These are phyloP conservation scores for Ptiloglossa arizonensis DNA, from an alignment of 1,140 invertebrate species.

Conservation along the genomic window DNA sequence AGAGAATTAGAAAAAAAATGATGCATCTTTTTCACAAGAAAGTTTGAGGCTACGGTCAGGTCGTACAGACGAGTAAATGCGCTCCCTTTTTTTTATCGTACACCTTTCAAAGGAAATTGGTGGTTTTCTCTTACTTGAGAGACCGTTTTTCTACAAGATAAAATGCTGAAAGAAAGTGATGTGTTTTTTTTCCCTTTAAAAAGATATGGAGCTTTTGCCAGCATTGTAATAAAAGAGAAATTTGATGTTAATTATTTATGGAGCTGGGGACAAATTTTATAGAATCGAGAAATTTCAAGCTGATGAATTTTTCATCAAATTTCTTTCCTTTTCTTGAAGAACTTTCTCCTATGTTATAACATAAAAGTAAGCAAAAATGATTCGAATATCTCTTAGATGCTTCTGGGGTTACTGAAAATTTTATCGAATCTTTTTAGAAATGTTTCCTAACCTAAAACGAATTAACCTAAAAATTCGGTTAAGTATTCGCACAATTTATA, in stretches of 20 bases:
- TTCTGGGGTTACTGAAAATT: too few species aligned
- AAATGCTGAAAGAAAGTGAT: background rate
- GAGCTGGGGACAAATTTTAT: background rate
- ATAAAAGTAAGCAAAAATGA: too few species aligned
- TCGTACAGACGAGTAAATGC: background rate
- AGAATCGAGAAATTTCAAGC: background rate
- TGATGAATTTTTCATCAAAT: background rate
- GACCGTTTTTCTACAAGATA: background rate
- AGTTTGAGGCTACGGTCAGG: background rate
- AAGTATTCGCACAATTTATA: too few species aligned
- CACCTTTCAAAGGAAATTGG: background rate
- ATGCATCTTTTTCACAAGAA: background rate
- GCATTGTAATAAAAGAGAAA: background rate
- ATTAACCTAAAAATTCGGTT: too few species aligned
- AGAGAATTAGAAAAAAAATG: background rate
- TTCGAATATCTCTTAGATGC: too few species aligned
- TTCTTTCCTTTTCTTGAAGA: background rate
- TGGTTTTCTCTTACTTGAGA: background rate
- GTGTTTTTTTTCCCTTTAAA: background rate
- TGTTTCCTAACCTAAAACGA: too few species aligned
- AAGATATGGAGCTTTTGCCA: background rate
- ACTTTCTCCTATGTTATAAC: too few species aligned
- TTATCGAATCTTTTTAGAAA: too few species aligned
- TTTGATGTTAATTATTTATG: background rate
- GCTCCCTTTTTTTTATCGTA: background rate